Base-by-base conservation (phyloP, 2,888 invertebrate species). In the Spatulosminthurus flaviceps region DNA sequence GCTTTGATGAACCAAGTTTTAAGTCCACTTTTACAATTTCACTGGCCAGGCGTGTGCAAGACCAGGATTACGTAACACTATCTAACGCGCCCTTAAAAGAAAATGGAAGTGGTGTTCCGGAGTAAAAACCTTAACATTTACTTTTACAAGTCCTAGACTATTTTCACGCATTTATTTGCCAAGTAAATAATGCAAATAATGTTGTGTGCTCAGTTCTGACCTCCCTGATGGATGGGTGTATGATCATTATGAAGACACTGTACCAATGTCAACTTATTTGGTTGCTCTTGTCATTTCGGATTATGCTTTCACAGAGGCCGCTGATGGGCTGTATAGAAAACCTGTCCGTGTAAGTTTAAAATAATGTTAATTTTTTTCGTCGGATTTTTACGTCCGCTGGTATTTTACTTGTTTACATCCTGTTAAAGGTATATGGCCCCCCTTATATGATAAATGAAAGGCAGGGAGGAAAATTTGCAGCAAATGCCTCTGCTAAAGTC, bases 241-340 rank as follows among this genome's bases (percentile, higher is more conserved):
- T 29, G 67, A 67, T 24, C 29, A 67, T 1, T 67, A 67, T n/a
- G 24, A 67, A n/a, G n/a, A n/a, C 11, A 67, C 67, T 7, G 67
- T 67, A 2, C 19, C 19, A 29, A 67, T 67, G 67, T 26, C 67
- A 4, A 67, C 16, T 67, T 67, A 67, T 67, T 19, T 67, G 1
- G 9, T 67, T 1, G 67, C 67, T n/a, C 11, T 67, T 13, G 29
- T 67, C n/a, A n/a, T 67, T 11, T 67, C 67, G 1, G 67, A 67
- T n/a, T 67, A 28, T 29, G 4, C 9, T 28, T 67, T 19, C n/a
- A 19, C 7, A 24, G 29, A 67, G n/a, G 67, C 67, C 13, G n/a
- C 26, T 67, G 0, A 1, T 16, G 67, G 29, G 1, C 19, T 67
- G 26, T 67, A 67, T 4, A 29, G 29, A 13, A 11, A 19, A 26